These are phyloP conservation scores for Wiebesia pumilae DNA, from an alignment of 1,140 invertebrate species.

Conservation along the genomic window DNA sequence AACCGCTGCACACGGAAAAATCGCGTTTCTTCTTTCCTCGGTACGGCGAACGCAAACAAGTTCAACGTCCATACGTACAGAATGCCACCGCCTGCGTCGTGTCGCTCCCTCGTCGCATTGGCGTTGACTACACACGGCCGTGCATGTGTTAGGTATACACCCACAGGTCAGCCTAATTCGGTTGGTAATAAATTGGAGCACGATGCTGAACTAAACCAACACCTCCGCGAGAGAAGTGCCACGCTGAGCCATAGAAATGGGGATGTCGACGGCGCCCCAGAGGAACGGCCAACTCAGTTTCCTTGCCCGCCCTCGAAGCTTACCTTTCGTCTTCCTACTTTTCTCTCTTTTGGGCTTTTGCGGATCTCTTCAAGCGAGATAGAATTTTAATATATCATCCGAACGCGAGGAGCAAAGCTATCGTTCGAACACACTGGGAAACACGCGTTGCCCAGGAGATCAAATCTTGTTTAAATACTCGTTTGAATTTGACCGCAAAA, in stretches of 20 bases:
- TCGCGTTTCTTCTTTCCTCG: no score
- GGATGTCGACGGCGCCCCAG: conserved; percentile 5
- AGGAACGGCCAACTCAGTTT: neutral
- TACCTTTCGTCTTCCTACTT: neutral
- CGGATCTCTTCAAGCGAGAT: neutral
- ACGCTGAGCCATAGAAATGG: neutral
- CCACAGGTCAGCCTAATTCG: neutral
- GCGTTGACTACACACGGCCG: neutral
- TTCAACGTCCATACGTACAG: neutral
- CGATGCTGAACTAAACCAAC: neutral
- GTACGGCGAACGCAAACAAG: no score
- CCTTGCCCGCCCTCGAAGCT: neutral
- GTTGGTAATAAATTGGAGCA: conserved; percentile 49
- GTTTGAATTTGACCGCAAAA: neutral
- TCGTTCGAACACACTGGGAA: neutral
- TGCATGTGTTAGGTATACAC: neutral
- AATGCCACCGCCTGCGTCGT: neutral
- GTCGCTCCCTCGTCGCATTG: neutral
- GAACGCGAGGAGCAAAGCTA: neutral
- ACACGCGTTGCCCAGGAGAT: neutral
- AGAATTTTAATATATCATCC: conserved; percentile 51
- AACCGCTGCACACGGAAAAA: no score
- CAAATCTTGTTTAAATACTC: neutral
- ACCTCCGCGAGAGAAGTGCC: neutral
- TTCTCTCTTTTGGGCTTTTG: neutral